phyloP scores from a whole-genome alignment of 2,888 invertebrate species.

The Suillia variegata region DNA sequence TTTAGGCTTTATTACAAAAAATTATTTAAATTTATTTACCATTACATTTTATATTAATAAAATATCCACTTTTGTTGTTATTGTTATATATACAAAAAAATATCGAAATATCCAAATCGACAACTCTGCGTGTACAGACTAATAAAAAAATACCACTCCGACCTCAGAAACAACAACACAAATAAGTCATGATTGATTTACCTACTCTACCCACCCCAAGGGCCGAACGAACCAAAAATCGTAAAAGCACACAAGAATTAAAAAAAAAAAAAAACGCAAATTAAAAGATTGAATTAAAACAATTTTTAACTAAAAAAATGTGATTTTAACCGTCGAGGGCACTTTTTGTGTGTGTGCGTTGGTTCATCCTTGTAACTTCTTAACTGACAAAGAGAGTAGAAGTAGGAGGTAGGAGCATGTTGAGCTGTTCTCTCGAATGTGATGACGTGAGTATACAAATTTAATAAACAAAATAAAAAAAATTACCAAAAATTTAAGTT shows the following conservation, averaged over 20 bases:
- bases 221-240: background rate
- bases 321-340: conserved; percentile 17
- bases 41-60: conserved; percentile 53
- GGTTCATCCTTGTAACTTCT: conserved; percentile 20
- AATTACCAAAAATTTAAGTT: conserved; percentile 30
- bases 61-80: conserved; percentile 59
- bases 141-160: conserved; percentile 25
- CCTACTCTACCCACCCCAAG: background rate
- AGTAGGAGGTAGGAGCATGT: too few species aligned
- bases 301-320: conserved; percentile 9
- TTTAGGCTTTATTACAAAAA: too few species aligned
- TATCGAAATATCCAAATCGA: conserved; percentile 33
- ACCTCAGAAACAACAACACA: conserved; percentile 34
- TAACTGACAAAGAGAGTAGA: conserved; percentile 40
- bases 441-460: conserved; percentile 49
- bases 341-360: conserved; percentile 22
- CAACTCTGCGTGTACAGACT: conserved; percentile 30
- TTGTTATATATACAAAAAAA: conserved; percentile 48
- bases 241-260: background rate
- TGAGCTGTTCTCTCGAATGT: conserved; percentile 44
- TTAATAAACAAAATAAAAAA: conserved; percentile 25
- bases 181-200: conserved; percentile 21
- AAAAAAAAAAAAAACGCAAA: conserved; percentile 18
- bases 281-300: conserved; percentile 12
- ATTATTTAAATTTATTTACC: conserved; percentile 1